Evolutionary conservation across 2,797 vertebrate species (phyloP), one percentile per base, ranked within the genome.

Genomic region (Notolabrus celidotus): DNA sequence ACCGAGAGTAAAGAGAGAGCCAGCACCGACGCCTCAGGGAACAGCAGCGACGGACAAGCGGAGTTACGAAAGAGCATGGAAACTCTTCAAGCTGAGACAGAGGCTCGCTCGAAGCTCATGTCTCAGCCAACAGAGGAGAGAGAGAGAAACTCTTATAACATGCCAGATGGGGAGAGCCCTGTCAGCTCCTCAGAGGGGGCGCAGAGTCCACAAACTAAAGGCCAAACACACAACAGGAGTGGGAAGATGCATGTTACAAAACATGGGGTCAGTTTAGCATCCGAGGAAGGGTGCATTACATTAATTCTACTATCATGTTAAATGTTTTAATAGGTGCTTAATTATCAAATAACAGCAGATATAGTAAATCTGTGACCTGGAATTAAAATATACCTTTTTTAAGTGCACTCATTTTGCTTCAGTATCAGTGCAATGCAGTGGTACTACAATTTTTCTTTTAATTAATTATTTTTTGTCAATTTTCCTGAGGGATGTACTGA

Each of bases 1-100:
- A 70, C 80, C 2, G 90, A 92, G 79, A 86, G 68, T 46, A 90
- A 94, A 87, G 92, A 93, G 47, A 93, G 89, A 77, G 94, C 90
- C 67, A 93, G 89, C 76, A 86, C 88, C 1, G 94, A 94, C 39
- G 89, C 90, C 5, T 91, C 90, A 0, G 88, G 72, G 16, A 94
- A 94, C 85, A 90, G 82, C 73, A 92, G 91, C 7, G 94, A 95
- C 67, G 85, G 90, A 45, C 93, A 93, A 74, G 90, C 87, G 62
- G 90, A 93, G 68, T 74, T 95, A 43, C 92, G 84, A 73, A 91
- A 84, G 78, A 89, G 91, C 43, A 79, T 93, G 47, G 84, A 93
- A 89, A 90, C 88, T 25, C 90, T 94, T 57, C 94, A 88, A 71
- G 73, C 85, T 1, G 93, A 95, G 66, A 88, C 94, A 9, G 78